Percentiles rank a stretch among this genome's conserved stretches.
These are phyloP conservation scores for Agrotis exclamationis DNA, from an alignment of 2,888 invertebrate species.

Conservation along the genomic window DNA sequence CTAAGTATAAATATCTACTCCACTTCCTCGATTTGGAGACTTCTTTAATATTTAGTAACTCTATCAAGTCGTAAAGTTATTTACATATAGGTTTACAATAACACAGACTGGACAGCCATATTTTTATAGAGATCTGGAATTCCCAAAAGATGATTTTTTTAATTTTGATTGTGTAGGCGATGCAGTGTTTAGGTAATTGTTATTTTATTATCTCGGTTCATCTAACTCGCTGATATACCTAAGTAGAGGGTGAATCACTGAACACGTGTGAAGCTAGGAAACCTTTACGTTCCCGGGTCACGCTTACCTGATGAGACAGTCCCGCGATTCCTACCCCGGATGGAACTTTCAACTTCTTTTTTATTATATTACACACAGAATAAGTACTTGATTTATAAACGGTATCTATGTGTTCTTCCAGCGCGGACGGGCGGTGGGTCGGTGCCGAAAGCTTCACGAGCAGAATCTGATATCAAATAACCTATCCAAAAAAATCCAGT, in stretches of 20 bases:
- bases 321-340: too few species aligned
- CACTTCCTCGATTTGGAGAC: conserved; percentile 43
- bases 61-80: conserved; percentile 43
- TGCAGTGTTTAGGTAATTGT: conserved; percentile 15
- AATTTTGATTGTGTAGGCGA: conserved; percentile 42
- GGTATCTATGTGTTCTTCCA: too few species aligned
- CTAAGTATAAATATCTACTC: conserved; percentile 5
- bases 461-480: too few species aligned
- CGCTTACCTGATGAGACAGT: too few species aligned
- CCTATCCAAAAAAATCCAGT: too few species aligned
- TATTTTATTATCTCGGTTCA: conserved; percentile 38
- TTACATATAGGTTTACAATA: conserved; percentile 5
- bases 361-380: too few species aligned
- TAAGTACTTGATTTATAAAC: too few species aligned
- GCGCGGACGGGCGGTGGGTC: too few species aligned
- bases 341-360: too few species aligned
- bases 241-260: neutral
- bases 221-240: conserved; percentile 15
- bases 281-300: too few species aligned
- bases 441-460: too few species aligned
- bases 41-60: conserved; percentile 35
- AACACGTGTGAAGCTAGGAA: neutral
- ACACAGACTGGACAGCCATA: neutral
- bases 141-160: neutral
- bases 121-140: conserved; percentile 19